phyloP scores from a whole-genome alignment of 1,140 invertebrate genomes.

The Limonius californicus region DNA sequence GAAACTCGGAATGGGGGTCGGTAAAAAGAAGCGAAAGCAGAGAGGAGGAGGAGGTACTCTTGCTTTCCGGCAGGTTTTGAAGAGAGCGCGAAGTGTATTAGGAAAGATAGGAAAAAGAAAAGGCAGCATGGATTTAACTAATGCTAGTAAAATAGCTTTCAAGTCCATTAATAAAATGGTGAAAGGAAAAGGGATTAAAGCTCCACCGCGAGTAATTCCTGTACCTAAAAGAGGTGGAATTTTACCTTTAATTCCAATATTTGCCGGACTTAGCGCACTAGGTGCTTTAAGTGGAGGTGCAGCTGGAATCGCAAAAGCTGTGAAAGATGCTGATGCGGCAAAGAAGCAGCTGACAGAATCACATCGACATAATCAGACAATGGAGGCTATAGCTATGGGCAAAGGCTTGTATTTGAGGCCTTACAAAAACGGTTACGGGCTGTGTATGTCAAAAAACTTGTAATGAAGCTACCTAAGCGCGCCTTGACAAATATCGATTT shows the following conservation, averaged over 20 bases:
- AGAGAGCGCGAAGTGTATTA: neutral
- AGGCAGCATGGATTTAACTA: constrained; percentile 10
- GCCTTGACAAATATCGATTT: neutral
- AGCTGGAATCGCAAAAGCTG: constrained; percentile 40
- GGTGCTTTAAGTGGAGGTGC: constrained; percentile 40
- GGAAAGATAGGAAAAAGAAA: neutral
- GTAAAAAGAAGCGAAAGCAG: no score
- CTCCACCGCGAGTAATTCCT: constrained; percentile 39
- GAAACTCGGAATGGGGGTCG: no score
- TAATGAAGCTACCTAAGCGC: neutral
- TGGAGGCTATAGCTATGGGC: constrained; percentile 40
- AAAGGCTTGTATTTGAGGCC: constrained; percentile 44
- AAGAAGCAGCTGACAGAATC: constrained; percentile 36
- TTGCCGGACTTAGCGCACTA: constrained; percentile 43
- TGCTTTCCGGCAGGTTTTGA: no score
- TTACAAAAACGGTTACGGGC: constrained; percentile 30
- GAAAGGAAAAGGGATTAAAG: constrained; percentile 20
- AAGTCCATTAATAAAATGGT: constrained; percentile 18
- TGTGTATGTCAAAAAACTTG: neutral
- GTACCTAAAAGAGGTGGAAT: constrained; percentile 43
- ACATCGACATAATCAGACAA: constrained; percentile 39
- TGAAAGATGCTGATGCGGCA: constrained; percentile 38
- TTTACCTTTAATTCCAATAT: constrained; percentile 43
- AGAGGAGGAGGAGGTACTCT: no score
- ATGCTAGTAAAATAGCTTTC: constrained; percentile 19